Evolutionary conservation across 2,797 vertebrate species (phyloP).

Genomic region (Eidolon dupreanum): DNA sequence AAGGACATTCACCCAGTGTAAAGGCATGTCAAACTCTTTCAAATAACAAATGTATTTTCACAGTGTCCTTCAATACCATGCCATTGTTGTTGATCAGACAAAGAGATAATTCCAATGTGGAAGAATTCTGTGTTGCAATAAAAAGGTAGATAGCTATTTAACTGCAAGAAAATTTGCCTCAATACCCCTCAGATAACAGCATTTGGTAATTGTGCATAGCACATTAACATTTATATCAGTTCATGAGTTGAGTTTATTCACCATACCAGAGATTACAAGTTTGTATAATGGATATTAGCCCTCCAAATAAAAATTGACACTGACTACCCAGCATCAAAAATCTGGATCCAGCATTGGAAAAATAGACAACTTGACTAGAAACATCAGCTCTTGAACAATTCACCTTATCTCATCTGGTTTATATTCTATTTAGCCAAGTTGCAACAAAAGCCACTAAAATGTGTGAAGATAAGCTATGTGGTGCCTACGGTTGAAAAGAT

Average conservation of each 20-base stretch:
- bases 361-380: background rate
- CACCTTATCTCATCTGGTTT: background rate
- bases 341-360: background rate
- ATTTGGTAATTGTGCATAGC: background rate
- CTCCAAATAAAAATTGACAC: slow-evolving; percentile 19
- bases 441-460: background rate
- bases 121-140: background rate
- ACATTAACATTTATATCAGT: background rate
- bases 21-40: background rate
- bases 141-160: background rate
- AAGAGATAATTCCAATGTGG: background rate
- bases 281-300: background rate
- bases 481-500: background rate
- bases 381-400: background rate
- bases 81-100: background rate
- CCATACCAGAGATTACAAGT: background rate
- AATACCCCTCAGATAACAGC: background rate
- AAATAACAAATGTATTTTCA: slow-evolving; percentile 34
- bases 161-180: background rate
- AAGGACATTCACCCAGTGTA: background rate
- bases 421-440: background rate
- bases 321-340: background rate
- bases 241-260: slow-evolving; percentile 12
- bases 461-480: background rate
- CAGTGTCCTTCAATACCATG: background rate